phyloP scores from a whole-genome alignment of 2,113 vertebrate species.

The Crotophaga sulcirostris region DNA sequence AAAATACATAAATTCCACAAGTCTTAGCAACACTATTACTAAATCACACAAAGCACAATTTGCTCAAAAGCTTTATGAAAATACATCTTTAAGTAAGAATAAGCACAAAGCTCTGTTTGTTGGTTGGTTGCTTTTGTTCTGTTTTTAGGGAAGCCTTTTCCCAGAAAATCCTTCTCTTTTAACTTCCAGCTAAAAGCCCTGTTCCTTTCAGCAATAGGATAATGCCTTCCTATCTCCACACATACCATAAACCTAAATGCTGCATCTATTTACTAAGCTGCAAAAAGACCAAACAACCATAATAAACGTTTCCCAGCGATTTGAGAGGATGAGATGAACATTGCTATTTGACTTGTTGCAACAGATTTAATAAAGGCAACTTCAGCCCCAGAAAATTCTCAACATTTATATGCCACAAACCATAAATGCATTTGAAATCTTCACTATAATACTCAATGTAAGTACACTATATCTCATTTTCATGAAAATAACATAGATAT shows the following conservation, averaged over 20 bases:
- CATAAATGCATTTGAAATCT: neutral
- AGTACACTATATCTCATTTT: neutral
- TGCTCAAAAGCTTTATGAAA: neutral
- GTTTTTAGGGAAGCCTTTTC: neutral
- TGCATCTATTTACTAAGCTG: neutral
- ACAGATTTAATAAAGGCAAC: neutral
- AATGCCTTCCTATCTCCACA: neutral
- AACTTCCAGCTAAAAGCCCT: neutral
- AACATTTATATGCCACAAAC: neutral
- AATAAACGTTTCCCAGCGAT: neutral
- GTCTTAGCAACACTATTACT: neutral
- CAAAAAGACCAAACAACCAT: neutral
- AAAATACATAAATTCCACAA: neutral
- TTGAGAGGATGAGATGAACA: neutral
- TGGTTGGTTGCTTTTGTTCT: neutral
- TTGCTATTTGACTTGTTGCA: neutral
- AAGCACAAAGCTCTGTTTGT: rapidly evolving
- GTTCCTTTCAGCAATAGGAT: neutral
- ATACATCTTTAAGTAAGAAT: rapidly evolving
- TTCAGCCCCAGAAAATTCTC: neutral
- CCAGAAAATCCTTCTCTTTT: neutral
- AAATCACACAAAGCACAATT: neutral
- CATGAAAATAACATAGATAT: neutral
- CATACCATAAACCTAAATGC: neutral
- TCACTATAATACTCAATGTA: neutral